These are phyloP conservation scores for Leptinotarsa haldemani DNA, from an alignment of 2,888 invertebrate species.

Conservation along the genomic window DNA sequence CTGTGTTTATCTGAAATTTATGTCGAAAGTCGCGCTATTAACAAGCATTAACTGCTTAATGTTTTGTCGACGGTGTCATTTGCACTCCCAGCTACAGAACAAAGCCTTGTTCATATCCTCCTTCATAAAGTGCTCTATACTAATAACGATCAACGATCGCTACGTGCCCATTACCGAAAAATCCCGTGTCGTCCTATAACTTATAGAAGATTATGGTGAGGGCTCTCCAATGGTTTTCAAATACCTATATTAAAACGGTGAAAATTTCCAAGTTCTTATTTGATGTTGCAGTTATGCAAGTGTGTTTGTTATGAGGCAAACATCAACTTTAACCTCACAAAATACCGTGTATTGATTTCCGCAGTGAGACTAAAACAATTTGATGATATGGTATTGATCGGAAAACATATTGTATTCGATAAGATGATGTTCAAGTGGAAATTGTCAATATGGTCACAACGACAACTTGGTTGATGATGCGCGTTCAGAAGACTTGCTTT, in stretches of 20 bases:
- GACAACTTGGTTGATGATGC: no score
- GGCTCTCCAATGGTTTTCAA: background rate
- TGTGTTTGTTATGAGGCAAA: background rate
- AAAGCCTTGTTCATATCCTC: conserved; percentile 42
- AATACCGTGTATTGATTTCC: no score
- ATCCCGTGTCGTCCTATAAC: conserved; percentile 1
- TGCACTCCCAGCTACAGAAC: conserved; percentile 26
- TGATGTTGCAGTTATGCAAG: background rate
- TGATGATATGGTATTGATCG: no score
- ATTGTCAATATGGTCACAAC: no score
- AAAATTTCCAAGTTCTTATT: no score
- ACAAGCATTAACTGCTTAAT: conserved; percentile 61
- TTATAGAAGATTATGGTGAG: background rate
- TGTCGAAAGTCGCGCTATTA: conserved; percentile 60
- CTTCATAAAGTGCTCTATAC: conserved; percentile 44
- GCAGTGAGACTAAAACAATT: no score
- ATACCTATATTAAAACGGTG: background rate
- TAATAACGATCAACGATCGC: conserved; percentile 47
- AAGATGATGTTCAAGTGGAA: no score
- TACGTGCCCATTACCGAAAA: conserved; percentile 40
- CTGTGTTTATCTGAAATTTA: conserved; percentile 59
- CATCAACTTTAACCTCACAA: no score
- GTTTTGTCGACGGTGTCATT: conserved; percentile 50
- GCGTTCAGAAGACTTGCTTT: no score
- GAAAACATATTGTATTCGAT: no score